Percentiles rank a stretch among this genome's conserved stretches.
Evolutionary conservation across 1,140 invertebrate species (phyloP).

Genomic region (Medauroidea extradentata): DNA sequence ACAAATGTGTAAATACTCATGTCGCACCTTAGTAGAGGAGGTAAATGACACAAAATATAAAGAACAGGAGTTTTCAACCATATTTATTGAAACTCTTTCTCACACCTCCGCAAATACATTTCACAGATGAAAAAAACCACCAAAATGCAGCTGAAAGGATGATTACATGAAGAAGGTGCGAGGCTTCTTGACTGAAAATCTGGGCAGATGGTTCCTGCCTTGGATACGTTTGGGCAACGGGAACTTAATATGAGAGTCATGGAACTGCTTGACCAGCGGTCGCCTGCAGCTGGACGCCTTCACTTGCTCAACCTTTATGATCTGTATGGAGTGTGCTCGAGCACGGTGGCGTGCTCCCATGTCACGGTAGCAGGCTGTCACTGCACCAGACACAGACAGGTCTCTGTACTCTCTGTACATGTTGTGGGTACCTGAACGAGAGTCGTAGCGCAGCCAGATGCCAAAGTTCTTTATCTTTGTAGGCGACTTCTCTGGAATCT

Average conservation of each 20-base stretch:
- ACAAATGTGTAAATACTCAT: too few relatives aligned
- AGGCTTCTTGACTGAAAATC: slow-evolving; percentile 83
- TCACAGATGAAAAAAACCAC: too few relatives aligned
- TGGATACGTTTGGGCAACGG: slow-evolving; percentile 92
- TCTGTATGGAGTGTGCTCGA: slow-evolving; percentile 91
- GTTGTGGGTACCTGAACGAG: slow-evolving; percentile 97
- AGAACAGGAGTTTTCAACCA: too few relatives aligned
- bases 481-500: slow-evolving; percentile 88
- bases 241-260: slow-evolving; percentile 94
- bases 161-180: slow-evolving; percentile 84
- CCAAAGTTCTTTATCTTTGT: slow-evolving; percentile 98
- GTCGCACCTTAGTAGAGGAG: too few relatives aligned
- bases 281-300: slow-evolving; percentile 83
- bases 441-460: slow-evolving; percentile 97
- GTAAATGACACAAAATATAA: too few relatives aligned
- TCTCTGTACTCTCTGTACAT: slow-evolving; percentile 99
- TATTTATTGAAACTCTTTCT: too few relatives aligned
- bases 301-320: slow-evolving; percentile 94
- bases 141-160: too few relatives aligned
- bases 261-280: slow-evolving; percentile 96
- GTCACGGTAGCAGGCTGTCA: slow-evolving; percentile 98
- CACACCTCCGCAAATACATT: too few relatives aligned
- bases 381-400: slow-evolving; percentile 87
- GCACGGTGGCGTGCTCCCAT: slow-evolving; percentile 99
- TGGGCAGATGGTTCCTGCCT: slow-evolving; percentile 69